Evolutionary conservation across 2,113 vertebrate genomes (phyloP).

Genomic region (Dasyurus viverrinus): DNA sequence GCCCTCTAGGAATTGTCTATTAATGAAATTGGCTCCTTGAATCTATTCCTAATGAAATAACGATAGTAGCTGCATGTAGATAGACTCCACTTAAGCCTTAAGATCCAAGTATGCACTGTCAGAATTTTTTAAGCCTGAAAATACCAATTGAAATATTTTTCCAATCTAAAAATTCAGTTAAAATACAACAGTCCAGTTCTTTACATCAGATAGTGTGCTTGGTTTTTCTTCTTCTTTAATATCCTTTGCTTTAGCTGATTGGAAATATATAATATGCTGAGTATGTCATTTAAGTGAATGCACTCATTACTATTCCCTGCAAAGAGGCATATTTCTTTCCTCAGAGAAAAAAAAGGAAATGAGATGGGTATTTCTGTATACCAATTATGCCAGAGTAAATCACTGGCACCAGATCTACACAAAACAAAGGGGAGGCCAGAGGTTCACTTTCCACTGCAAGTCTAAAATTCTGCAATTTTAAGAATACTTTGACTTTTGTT

Average conservation of each 20-base stretch:
- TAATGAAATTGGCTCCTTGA: not conserved
- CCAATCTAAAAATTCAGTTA: slow-evolving; percentile 2
- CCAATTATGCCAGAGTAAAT: slow-evolving; percentile 48
- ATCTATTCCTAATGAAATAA: not conserved
- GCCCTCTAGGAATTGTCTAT: not conserved
- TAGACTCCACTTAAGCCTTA: not conserved
- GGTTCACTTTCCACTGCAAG: slow-evolving; percentile 38
- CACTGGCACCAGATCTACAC: slow-evolving; percentile 30
- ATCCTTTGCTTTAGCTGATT: not conserved
- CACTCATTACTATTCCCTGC: not conserved
- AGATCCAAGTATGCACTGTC: not conserved
- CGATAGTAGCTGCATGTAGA: not conserved
- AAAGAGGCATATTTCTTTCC: slow-evolving; percentile 38
- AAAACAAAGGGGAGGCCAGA: slow-evolving; percentile 23
- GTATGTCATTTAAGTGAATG: not conserved
- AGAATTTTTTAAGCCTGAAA: not conserved
- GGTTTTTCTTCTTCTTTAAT: not conserved
- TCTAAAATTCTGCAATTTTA: not conserved
- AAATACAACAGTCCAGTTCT: not conserved
- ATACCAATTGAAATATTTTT: slow-evolving; percentile 10
- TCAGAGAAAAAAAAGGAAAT: slow-evolving; percentile 20
- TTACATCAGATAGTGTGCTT: not conserved
- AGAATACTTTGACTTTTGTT: not conserved
- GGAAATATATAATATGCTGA: not conserved
- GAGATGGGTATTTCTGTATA: slow-evolving; percentile 54